A percentile compares a stretch with the other conserved stretches of the same genome.
Conservation (phyloP, 1,140 invertebrate species). For the Drepana arcuata region DNA sequence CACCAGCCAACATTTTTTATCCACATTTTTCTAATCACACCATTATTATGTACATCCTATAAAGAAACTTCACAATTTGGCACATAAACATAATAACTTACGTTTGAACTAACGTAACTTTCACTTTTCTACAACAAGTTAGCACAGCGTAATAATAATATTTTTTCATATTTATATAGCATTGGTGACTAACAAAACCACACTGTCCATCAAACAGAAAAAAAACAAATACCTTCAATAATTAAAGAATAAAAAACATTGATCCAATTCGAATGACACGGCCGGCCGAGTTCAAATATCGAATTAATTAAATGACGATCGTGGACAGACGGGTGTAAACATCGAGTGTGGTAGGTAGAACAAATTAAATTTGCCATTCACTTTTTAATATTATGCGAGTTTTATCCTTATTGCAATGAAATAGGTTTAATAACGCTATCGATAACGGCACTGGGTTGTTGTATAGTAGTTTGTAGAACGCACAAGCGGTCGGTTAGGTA, state of each 20-base stretch:
- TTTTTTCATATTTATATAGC: too few species aligned
- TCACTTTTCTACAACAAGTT: too few species aligned
- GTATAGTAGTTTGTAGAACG: conserved; percentile 42
- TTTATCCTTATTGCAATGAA: conserved; percentile 25
- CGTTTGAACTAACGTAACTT: too few species aligned
- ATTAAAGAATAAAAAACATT: conserved; percentile 13
- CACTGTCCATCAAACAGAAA: background rate
- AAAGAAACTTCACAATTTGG: too few species aligned
- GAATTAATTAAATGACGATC: conserved; percentile 63
- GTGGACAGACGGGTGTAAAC: conserved; percentile 53
- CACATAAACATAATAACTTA: too few species aligned
- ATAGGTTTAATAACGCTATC: conserved; percentile 10
- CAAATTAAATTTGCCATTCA: conserved; percentile 23
- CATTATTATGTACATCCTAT: too few species aligned
- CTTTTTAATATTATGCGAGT: conserved; percentile 11
- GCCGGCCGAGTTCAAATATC: conserved; percentile 44
- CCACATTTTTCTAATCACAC: conserved; percentile 29
- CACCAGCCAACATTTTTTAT: conserved; percentile 52
- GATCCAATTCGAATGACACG: conserved; percentile 30
- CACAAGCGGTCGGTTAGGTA: conserved; percentile 52
- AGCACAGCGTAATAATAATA: too few species aligned
- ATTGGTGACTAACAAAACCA: too few species aligned
- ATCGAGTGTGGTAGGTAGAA: conserved; percentile 43
- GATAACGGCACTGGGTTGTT: conserved; percentile 5
- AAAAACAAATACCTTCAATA: conserved; percentile 2